Percentiles rank a stretch among this genome's conserved stretches.
Conservation (phyloP, 2,113 vertebrate species). For the Istiophorus platypterus region DNA sequence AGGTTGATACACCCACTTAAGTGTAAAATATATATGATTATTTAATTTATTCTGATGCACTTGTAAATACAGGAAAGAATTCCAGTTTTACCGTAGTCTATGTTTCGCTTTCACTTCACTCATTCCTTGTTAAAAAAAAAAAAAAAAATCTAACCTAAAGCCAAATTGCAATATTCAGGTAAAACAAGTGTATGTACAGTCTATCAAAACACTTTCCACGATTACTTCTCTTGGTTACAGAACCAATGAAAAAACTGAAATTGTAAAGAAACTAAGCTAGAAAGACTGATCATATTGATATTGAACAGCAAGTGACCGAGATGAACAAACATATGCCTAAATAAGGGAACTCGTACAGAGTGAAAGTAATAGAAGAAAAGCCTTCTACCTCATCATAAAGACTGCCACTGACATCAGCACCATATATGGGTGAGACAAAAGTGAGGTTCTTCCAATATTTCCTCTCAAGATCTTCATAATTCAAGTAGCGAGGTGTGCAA, state of each 20-base stretch:
- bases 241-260: neutral
- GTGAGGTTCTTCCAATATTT: slow-evolving; percentile 99
- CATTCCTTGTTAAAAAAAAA: neutral
- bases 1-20: no score
- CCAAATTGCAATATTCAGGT: neutral
- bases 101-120: neutral
- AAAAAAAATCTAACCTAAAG: neutral
- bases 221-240: neutral
- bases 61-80: neutral
- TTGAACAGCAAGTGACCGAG: neutral
- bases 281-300: neutral
- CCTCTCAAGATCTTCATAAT: slow-evolving; percentile 97
- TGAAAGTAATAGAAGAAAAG: neutral
- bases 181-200: neutral
- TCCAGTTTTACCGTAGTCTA: neutral
- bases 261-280: neutral
- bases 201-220: neutral
- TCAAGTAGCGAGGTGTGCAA: slow-evolving; percentile 96
- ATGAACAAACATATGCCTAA: neutral
- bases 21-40: neutral
- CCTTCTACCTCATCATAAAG: slow-evolving; percentile 92
- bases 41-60: neutral
- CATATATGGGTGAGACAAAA: slow-evolving; percentile 97
- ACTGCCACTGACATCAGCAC: slow-evolving; percentile 95
- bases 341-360: neutral